Percentiles rank a stretch among this genome's conserved stretches.
Evolutionary conservation across 2,888 invertebrate genomes (phyloP).

Genomic region (Desoria tigrina): DNA sequence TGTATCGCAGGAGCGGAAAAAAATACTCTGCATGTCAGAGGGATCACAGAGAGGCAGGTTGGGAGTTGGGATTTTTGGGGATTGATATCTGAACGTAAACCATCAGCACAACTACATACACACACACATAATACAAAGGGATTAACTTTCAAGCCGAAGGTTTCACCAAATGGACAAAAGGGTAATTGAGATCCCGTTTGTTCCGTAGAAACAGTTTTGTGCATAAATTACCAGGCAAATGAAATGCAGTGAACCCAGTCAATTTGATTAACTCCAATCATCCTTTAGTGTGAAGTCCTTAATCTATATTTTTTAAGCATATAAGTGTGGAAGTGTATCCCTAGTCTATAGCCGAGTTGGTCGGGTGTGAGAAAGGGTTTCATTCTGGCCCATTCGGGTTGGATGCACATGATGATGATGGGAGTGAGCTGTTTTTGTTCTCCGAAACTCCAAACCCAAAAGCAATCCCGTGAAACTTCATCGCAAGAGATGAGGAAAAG

Average conservation of each 20-base stretch:
- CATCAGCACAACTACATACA: too few species aligned
- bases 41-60: too few species aligned
- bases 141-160: too few species aligned
- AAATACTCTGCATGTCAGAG: background rate
- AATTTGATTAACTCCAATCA: constrained; percentile 45
- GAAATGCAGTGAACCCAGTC: constrained; percentile 49
- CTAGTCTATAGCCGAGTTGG: background rate
- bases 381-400: constrained; percentile 47
- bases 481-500: constrained; percentile 11
- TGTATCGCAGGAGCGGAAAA: background rate
- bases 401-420: constrained; percentile 31
- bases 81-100: too few species aligned
- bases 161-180: constrained; percentile 19
- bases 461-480: background rate
- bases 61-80: too few species aligned
- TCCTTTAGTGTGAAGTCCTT: constrained; percentile 15
- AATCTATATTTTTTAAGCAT: background rate
- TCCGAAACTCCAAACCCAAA: background rate
- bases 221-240: constrained; percentile 41
- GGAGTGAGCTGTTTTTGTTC: constrained; percentile 21
- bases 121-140: too few species aligned
- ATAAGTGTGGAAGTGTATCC: background rate
- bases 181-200: constrained; percentile 42
- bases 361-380: constrained; percentile 41
- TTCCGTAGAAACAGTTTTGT: constrained; percentile 28